Evolutionary conservation across 2,797 vertebrate species (phyloP).

Genomic region (Anguilla megastoma): DNA sequence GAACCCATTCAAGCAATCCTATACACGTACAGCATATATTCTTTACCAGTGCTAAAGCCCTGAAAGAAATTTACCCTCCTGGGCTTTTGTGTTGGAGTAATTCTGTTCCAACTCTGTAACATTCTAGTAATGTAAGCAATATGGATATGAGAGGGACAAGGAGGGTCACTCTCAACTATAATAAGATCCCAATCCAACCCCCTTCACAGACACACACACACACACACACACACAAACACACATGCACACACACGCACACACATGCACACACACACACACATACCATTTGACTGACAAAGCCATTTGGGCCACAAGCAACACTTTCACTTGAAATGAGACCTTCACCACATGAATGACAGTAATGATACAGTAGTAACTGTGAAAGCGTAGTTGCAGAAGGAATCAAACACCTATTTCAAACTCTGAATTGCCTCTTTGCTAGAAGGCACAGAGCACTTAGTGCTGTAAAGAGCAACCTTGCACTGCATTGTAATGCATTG

Average conservation of each 20-base stretch:
- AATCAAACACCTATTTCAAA: conserved; percentile 9
- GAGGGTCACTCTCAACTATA: background rate
- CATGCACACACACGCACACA: background rate
- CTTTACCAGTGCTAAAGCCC: background rate
- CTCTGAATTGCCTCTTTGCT: background rate
- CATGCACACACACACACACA: background rate
- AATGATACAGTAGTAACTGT: background rate
- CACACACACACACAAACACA: background rate
- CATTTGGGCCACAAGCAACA: background rate
- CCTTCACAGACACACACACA: background rate
- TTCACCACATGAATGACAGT: conserved; percentile 13
- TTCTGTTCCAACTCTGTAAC: background rate
- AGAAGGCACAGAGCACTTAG: background rate
- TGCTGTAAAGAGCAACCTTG: background rate
- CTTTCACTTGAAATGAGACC: conserved; percentile 2
- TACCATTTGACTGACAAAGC: background rate
- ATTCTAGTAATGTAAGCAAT: background rate
- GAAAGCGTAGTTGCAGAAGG: background rate
- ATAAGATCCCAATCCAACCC: background rate
- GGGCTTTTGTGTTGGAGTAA: background rate
- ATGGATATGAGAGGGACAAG: background rate
- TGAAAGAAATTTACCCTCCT: too few species aligned
- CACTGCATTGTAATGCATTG: background rate
- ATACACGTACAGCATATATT: background rate
- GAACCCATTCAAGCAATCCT: background rate